Percentiles rank a stretch among this genome's conserved stretches.
Conservation (phyloP, 2,797 vertebrate genomes). For the Chromis chromis region DNA sequence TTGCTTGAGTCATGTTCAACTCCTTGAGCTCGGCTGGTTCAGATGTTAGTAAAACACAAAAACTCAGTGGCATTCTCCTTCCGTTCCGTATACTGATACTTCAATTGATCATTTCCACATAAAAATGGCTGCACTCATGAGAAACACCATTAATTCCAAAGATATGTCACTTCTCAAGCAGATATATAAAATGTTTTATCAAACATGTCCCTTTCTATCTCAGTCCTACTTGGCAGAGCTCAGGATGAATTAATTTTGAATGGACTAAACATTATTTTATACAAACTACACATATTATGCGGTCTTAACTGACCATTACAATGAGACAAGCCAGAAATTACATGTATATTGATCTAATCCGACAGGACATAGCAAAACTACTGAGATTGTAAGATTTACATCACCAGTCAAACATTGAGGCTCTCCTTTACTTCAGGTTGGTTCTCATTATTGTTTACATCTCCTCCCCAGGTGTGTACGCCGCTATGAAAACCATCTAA, state of each 20-base stretch:
- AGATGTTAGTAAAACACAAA: constrained; percentile 32
- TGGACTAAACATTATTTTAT: too few species aligned
- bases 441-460: constrained; percentile 11
- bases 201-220: too few species aligned
- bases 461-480: constrained; percentile 87
- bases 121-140: not conserved
- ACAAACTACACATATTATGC: too few species aligned
- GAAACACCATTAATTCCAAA: not conserved
- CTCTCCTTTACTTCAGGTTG: constrained; percentile 5
- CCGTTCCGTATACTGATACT: not conserved
- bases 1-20: constrained; percentile 59
- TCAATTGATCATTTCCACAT: not conserved
- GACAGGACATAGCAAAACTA: not conserved
- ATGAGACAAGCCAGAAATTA: too few species aligned
- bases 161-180: too few species aligned
- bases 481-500: constrained; percentile 88
- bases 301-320: too few species aligned
- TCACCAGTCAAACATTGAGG: constrained; percentile 10
- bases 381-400: not conserved
- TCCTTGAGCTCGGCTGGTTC: constrained; percentile 36
- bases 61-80: constrained; percentile 25
- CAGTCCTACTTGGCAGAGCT: too few species aligned
- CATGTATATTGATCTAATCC: too few species aligned
- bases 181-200: too few species aligned
- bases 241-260: too few species aligned